Evolutionary conservation across 2,888 invertebrate species (phyloP), one percentile per base, ranked within the genome.

Genomic region (Eupithecia subfuscata): DNA sequence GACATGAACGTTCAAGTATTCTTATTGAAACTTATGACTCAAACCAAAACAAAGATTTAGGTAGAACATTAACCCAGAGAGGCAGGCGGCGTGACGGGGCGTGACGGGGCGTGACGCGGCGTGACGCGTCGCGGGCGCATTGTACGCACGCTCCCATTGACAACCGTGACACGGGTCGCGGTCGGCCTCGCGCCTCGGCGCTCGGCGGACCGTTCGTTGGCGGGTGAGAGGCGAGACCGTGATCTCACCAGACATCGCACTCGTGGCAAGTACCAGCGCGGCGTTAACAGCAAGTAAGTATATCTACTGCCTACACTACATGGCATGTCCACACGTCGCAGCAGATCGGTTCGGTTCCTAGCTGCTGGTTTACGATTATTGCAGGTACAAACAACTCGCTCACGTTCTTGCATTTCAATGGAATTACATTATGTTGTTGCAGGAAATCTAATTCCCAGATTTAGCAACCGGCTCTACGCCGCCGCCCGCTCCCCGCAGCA

Each of bases 111-210:
- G 70, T 68, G 71, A 63, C 69, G 73, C 52, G 37, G 73, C 70
- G 67, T 14, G 64, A 30, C 37, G 64, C 34, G 37, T 22, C 37
- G 70, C 56, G n/a, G 30, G 34, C 6, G 52, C 30, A 34, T 9
- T 34, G 75, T 14, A 25, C 18, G 37, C 56, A 22, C 22, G 76
- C 71, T 71, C 71, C 65, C 70, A 52, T 64, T 71, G 73, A 4
- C 72, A 70, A 60, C 70, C 76, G 70, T 72, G 64, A 60, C 63
- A 1, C 3, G 43, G 43, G 12, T 43, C 63, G 63, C 30, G 30
- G 25, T 60, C 30, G 30, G n/a, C n/a, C n/a, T n/a, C n/a, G n/a
- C n/a, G n/a, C n/a, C n/a, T n/a, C n/a, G n/a, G n/a, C n/a, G n/a
- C n/a, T n/a, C n/a, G n/a, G 6, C 16, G 63, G 4, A 63, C 63